phyloP scores from a whole-genome alignment of 1,140 invertebrate species.

The Aphaenogaster ashmeadi region DNA sequence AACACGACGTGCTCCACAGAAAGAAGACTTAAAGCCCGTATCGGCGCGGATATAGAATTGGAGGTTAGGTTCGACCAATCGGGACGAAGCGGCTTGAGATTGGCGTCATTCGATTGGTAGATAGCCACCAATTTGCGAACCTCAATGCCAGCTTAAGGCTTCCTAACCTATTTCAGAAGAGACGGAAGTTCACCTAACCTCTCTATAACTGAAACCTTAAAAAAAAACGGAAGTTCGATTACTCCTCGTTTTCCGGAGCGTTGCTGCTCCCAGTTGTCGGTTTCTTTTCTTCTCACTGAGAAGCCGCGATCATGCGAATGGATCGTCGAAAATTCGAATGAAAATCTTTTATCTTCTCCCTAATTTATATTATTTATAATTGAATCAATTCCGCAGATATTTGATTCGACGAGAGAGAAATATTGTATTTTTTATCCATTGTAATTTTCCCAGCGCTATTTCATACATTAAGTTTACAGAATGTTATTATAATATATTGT shows the following conservation, averaged over 20 bases:
- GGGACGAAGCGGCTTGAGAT: background rate
- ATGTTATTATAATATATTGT: background rate
- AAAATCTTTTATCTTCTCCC: background rate
- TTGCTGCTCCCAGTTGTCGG: background rate
- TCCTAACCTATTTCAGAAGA: background rate
- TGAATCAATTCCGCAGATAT: background rate
- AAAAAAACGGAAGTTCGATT: background rate
- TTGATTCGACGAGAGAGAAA: background rate
- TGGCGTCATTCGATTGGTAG: background rate
- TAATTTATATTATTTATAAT: background rate
- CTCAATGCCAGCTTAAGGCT: background rate
- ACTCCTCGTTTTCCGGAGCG: background rate
- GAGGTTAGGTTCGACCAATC: conserved; percentile 4
- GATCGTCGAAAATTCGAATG: background rate
- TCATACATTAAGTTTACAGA: background rate
- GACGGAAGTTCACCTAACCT: too few species aligned
- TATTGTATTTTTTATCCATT: background rate
- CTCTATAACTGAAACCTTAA: too few species aligned
- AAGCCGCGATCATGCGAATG: background rate
- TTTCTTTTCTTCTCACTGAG: background rate
- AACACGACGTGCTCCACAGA: background rate
- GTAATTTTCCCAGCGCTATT: background rate
- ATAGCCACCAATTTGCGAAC: background rate
- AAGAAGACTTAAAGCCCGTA: background rate
- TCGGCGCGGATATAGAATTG: background rate